Evolutionary conservation across 2,888 invertebrate genomes (phyloP).

Genomic region (Drosophila lutescens): DNA sequence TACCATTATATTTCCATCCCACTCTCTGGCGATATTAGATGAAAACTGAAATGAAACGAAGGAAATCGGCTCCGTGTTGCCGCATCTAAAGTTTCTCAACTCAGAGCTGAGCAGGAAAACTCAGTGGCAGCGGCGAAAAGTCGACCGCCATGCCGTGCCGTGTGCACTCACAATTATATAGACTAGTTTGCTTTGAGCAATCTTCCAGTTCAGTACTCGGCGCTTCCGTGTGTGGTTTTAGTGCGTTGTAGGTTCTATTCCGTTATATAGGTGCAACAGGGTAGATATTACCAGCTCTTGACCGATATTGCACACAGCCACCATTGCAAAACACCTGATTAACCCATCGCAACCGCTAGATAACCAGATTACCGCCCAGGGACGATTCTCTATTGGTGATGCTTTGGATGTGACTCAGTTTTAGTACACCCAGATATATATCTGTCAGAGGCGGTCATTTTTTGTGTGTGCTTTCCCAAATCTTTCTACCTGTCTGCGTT

Average conservation of each 20-base stretch:
- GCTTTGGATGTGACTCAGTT: conserved; percentile 32
- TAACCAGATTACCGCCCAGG: conserved; percentile 11
- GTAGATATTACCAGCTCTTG: conserved; percentile 22
- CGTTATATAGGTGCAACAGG: conserved; percentile 15
- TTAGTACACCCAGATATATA: conserved; percentile 28
- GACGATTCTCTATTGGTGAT: neutral
- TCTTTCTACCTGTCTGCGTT: conserved; percentile 70
- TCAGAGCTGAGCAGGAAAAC: conserved; percentile 50
- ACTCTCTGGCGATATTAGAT: conserved; percentile 75
- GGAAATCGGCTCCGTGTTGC: conserved; percentile 48
- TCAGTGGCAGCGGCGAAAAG: conserved; percentile 43
- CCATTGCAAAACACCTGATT: conserved; percentile 36
- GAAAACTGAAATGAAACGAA: conserved; percentile 46
- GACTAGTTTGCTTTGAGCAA: conserved; percentile 81
- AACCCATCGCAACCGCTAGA: conserved; percentile 26
- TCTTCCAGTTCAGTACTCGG: conserved; percentile 79
- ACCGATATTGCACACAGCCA: conserved; percentile 53
- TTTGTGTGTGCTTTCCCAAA: conserved; percentile 47
- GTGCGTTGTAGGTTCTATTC: conserved; percentile 68
- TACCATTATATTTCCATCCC: conserved; percentile 70
- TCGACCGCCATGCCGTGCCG: conserved; percentile 58
- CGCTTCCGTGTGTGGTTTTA: conserved; percentile 68
- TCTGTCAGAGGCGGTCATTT: conserved; percentile 39
- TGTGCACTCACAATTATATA: conserved; percentile 79
- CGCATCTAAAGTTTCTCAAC: conserved; percentile 78